Conservation (phyloP, 1,140 invertebrate genomes). For the Philotrypesis tridentata region DNA sequence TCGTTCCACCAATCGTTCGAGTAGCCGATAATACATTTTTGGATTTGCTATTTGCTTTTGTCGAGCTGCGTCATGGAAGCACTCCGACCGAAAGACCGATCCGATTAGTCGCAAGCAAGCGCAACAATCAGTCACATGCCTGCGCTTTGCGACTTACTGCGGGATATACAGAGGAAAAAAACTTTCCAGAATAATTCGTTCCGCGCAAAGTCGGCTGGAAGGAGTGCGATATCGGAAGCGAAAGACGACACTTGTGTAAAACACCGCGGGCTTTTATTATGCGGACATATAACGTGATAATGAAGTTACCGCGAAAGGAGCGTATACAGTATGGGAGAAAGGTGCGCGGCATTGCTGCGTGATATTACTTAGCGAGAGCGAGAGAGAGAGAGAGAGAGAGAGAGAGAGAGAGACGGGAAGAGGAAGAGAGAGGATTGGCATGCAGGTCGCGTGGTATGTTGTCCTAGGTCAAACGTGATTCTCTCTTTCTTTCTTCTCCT, state of each 20-base stretch:
- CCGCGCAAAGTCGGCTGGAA: no score
- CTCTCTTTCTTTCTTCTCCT: slow-evolving; percentile 49
- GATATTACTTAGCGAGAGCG: slow-evolving; percentile 7
- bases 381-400: slow-evolving; percentile 31
- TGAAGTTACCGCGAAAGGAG: slow-evolving; percentile 17
- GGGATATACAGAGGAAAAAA: no score
- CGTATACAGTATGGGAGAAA: slow-evolving; percentile 12
- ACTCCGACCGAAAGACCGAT: no score
- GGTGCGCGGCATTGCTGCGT: slow-evolving; percentile 15
- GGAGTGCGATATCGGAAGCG: slow-evolving; percentile 26
- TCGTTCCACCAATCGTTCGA: no score
- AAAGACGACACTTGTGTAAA: not conserved
- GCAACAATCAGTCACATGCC: no score
- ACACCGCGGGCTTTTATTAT: not conserved
- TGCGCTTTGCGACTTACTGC: no score
- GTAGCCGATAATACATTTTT: no score
- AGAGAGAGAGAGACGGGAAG: slow-evolving; percentile 51
- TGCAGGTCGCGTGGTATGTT: slow-evolving; percentile 68
- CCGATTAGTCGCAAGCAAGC: no score
- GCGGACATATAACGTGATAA: not conserved
- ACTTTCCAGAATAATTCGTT: no score
- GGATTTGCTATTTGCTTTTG: no score
- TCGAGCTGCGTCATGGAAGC: no score
- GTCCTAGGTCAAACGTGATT: slow-evolving; percentile 69
- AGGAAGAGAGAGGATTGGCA: slow-evolving; percentile 64